Base-by-base conservation (phyloP, 2,113 vertebrate species). In the Trichomycterus rosablanca region DNA sequence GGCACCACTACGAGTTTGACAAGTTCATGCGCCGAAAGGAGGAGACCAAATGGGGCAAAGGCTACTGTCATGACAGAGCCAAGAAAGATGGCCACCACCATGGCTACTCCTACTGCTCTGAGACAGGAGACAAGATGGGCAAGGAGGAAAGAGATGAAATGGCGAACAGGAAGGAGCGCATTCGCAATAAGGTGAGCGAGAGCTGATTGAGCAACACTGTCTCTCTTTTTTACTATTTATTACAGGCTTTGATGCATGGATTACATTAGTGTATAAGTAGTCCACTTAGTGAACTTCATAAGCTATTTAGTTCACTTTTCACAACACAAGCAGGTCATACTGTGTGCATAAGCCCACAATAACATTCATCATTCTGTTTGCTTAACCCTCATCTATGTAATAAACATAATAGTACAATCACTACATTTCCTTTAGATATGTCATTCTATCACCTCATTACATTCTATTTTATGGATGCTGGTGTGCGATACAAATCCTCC, bases 41-140 rank as follows among this genome's bases (percentile, higher is more conserved):
- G n/a, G 93, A 97, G 59, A 89, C 86, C 70, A 93, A 91, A 66
- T 92, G 89, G 91, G 92, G 91, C 26, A 95, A 93, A 78, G 89
- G 89, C 66, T 90, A 88, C 85, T 88, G 76, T 78, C 89, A 91
- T 78, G 92, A 94, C 80, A 76, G 91, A 64, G 89, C 87, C 78
- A 93, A 90, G 84, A 93, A 89, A 80, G 92, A 92, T 65, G 81
- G 75, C 61, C 90, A 91, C 79, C 90, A 92, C 75, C 92, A 82
- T 22, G 71, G 71, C 46, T 87, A 87, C 43, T 80, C 83, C 30
- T 87, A 86, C 80, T 85, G 88, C 62, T 73, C 85, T 54, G 91
- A 93, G 69, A 73, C 80, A 19, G 83, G 86, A 68, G 92, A 95
- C 71, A 91, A 91, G 79, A 78, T 86, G 60, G 85, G 84, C 68